A percentile compares a stretch with the other conserved stretches of the same genome.
phyloP scores from a whole-genome alignment of 2,888 invertebrate genomes.

The Drosophila lutescens region DNA sequence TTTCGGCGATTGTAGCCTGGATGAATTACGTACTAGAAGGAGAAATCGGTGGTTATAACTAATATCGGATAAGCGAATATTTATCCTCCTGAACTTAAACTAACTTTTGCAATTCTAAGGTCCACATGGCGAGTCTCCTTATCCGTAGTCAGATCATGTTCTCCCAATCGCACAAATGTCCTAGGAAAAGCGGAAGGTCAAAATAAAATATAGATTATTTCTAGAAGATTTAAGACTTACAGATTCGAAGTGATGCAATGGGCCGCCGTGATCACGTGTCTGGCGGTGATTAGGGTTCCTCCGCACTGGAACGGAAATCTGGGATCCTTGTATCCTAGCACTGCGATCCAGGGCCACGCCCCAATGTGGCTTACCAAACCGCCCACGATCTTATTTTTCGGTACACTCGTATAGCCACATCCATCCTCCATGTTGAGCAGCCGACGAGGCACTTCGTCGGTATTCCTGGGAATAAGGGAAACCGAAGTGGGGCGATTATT shows the following conservation, averaged over 20 bases:
- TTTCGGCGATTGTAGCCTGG: slow-evolving; percentile 77
- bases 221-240: slow-evolving; percentile 64
- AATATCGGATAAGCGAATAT: no score
- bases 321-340: slow-evolving; percentile 88
- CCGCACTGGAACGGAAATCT: slow-evolving; percentile 82
- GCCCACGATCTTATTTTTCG: slow-evolving; percentile 88
- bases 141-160: slow-evolving; percentile 88
- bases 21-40: slow-evolving; percentile 67
- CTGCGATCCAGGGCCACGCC: slow-evolving; percentile 92
- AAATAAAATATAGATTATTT: neutral
- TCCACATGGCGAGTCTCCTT: slow-evolving; percentile 87
- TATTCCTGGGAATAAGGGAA: slow-evolving; percentile 37
- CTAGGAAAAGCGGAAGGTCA: slow-evolving; percentile 42
- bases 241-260: slow-evolving; percentile 80
- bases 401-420: slow-evolving; percentile 87
- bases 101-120: slow-evolving; percentile 85
- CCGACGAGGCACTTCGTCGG: slow-evolving; percentile 68
- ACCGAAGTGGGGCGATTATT: no score
- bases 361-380: slow-evolving; percentile 89
- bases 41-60: neutral
- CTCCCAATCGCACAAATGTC: slow-evolving; percentile 89
- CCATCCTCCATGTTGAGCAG: slow-evolving; percentile 84
- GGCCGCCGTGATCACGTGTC: slow-evolving; percentile 89
- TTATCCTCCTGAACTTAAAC: no score
- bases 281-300: slow-evolving; percentile 85